These are phyloP conservation scores for Brenthis hecate DNA, from an alignment of 2,888 invertebrate genomes.

Conservation along the genomic window DNA sequence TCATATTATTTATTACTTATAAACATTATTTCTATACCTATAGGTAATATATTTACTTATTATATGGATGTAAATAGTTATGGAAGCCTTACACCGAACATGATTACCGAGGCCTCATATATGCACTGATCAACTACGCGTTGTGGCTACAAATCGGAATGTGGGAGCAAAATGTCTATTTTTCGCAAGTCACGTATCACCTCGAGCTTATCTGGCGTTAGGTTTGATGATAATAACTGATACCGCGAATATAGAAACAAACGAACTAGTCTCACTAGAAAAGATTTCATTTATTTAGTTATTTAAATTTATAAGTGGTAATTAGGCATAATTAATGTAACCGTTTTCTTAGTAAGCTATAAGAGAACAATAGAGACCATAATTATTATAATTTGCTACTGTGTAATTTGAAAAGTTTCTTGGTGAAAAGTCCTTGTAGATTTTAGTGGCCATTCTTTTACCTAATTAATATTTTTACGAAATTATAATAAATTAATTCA, in stretches of 20 bases:
- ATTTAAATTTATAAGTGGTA: neutral
- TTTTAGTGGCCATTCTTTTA: too few species aligned
- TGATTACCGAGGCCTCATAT: conserved; percentile 26
- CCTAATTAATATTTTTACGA: too few species aligned
- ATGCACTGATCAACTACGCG: conserved; percentile 34
- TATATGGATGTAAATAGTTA: neutral
- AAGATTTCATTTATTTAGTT: neutral
- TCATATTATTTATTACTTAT: too few species aligned
- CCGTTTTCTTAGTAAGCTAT: too few species aligned
- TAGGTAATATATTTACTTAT: too few species aligned
- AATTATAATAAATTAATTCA: too few species aligned
- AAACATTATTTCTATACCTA: too few species aligned
- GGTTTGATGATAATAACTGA: conserved; percentile 80
- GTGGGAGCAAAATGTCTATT: conserved; percentile 66
- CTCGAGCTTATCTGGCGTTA: conserved; percentile 75
- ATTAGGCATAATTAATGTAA: too few species aligned
- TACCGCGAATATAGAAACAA: conserved; percentile 63
- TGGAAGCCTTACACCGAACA: conserved; percentile 5
- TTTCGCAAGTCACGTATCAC: conserved; percentile 78
- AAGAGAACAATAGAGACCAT: too few species aligned
- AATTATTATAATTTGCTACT: too few species aligned
- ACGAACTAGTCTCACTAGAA: conserved; percentile 49
- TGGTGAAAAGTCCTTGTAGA: too few species aligned
- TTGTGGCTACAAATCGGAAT: conserved; percentile 57
- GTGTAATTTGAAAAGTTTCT: too few species aligned